phyloP scores from a whole-genome alignment of 1,140 invertebrate species.

The Cotesia typhae region DNA sequence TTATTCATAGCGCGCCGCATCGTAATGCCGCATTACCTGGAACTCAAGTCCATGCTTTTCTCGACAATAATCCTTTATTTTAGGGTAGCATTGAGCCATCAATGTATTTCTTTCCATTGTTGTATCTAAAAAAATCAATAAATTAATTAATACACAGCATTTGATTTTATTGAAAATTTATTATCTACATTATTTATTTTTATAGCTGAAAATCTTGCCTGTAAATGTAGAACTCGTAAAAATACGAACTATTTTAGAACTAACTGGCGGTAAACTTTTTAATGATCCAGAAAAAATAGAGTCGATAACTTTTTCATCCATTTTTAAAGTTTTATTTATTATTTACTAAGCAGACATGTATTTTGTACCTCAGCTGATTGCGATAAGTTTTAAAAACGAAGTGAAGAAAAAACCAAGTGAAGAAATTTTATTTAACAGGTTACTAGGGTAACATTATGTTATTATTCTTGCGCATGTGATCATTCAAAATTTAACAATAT shows the following conservation, averaged over 20 bases:
- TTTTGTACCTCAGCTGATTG: no score
- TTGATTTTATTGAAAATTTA: not conserved
- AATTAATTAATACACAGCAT: not conserved
- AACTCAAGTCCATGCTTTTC: constrained; percentile 98
- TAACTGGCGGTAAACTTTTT: constrained; percentile 90
- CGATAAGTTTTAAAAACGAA: no score
- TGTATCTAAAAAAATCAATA: constrained; percentile 75
- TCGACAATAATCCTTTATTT: constrained; percentile 95
- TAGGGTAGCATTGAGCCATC: constrained; percentile 98
- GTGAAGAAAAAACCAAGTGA: no score
- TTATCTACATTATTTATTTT: not conserved
- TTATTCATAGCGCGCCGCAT: not conserved
- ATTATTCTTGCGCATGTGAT: no score
- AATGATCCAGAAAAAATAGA: constrained; percentile 90
- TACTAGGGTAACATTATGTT: no score
- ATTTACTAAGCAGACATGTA: no score
- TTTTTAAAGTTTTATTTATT: constrained; percentile 52
- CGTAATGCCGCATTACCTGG: constrained; percentile 75
- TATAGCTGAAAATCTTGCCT: constrained; percentile 69
- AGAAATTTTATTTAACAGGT: no score
- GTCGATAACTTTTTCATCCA: constrained; percentile 91
- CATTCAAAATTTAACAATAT: no score
- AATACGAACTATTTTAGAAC: constrained; percentile 97
- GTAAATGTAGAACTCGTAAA: constrained; percentile 99
- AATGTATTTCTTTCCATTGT: constrained; percentile 96